These are phyloP conservation scores for Lepidochitona cinerea DNA, from an alignment of 2,888 invertebrate genomes.

Conservation along the genomic window DNA sequence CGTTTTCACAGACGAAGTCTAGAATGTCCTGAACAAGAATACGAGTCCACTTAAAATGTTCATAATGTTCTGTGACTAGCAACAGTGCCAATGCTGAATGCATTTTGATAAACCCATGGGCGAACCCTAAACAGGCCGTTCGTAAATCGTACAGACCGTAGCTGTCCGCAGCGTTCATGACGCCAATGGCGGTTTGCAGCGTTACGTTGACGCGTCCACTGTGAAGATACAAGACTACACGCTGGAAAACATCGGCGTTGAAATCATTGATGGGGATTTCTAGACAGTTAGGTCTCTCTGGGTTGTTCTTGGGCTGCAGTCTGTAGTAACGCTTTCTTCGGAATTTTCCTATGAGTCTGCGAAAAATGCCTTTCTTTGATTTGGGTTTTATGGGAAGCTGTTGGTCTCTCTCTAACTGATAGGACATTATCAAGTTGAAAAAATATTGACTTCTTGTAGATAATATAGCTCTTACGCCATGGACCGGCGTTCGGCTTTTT, in stretches of 20 bases:
- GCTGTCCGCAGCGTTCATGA: constrained; percentile 4
- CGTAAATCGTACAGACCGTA: background rate
- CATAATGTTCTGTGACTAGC: background rate
- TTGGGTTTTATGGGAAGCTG: too few relatives aligned
- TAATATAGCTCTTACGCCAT: constrained; percentile 16
- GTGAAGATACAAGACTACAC: background rate
- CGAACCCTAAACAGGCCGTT: background rate
- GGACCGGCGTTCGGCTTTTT: background rate
- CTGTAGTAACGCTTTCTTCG: background rate
- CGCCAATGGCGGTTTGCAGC: background rate
- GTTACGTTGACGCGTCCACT: background rate
- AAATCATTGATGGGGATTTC: background rate
- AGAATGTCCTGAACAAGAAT: background rate
- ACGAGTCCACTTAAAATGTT: background rate
- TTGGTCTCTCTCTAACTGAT: background rate
- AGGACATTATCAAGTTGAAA: background rate
- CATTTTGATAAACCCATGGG: background rate
- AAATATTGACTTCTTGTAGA: constrained; percentile 11
- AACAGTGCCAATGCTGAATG: background rate
- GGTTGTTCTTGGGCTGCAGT: background rate
- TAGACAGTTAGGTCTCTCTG: background rate
- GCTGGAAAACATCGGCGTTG: background rate
- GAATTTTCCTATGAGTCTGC: background rate
- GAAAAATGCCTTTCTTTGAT: background rate
- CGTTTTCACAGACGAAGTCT: background rate